These are phyloP conservation scores for Venturia canescens DNA, from an alignment of 1,140 invertebrate species.

Conservation along the genomic window DNA sequence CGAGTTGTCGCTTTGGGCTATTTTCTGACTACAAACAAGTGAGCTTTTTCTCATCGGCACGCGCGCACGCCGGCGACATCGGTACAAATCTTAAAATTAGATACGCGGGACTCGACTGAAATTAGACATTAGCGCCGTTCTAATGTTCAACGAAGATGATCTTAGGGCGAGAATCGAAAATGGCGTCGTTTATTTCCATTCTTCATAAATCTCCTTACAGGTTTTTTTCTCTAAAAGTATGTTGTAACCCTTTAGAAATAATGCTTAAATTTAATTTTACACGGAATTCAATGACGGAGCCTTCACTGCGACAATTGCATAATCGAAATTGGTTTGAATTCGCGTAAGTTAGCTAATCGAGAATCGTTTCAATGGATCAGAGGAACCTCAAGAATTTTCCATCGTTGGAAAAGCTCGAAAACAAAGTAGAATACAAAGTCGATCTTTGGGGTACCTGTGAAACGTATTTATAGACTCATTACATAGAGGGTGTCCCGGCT, in stretches of 20 bases:
- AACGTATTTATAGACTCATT: too few relatives aligned
- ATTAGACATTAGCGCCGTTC: slow-evolving; percentile 50
- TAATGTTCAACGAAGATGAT: slow-evolving; percentile 11
- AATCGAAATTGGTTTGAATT: background rate
- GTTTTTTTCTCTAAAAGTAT: slow-evolving; percentile 24
- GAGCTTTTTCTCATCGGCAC: slow-evolving; percentile 48
- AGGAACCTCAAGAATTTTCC: background rate
- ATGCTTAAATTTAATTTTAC: too few relatives aligned
- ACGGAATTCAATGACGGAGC: too few relatives aligned
- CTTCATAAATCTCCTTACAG: slow-evolving; percentile 20
- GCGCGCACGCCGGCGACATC: slow-evolving; percentile 39
- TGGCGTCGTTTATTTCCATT: slow-evolving; percentile 25
- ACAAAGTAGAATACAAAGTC: too few relatives aligned
- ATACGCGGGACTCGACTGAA: slow-evolving; percentile 51
- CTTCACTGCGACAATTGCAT: too few relatives aligned
- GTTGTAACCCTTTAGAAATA: too few relatives aligned
- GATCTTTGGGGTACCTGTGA: too few relatives aligned
- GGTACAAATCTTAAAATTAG: slow-evolving; percentile 54
- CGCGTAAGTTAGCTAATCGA: too few relatives aligned
- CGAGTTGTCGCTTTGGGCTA: slow-evolving; percentile 34
- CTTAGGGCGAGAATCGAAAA: slow-evolving; percentile 48
- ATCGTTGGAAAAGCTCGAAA: too few relatives aligned
- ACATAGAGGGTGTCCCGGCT: too few relatives aligned
- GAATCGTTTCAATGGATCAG: too few relatives aligned
- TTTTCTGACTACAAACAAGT: slow-evolving; percentile 48